Evolutionary conservation across 1,140 invertebrate genomes (phyloP).

Genomic region (Heliconius himera): DNA sequence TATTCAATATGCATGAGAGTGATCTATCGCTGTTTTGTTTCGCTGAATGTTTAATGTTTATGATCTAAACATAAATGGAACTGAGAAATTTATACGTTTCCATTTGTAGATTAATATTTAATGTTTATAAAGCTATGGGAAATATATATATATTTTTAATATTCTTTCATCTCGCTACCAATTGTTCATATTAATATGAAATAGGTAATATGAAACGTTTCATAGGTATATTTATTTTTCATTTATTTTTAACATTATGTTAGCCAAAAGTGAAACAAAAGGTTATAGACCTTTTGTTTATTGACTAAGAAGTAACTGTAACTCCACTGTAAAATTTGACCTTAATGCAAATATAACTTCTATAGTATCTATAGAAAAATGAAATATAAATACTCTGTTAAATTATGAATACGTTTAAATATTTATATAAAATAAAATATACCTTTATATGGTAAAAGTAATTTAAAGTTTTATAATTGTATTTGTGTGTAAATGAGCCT

Average conservation of each 20-base stretch:
- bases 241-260: too few species aligned
- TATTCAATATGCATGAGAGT: constrained; percentile 13
- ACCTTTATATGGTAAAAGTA: background rate
- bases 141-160: too few species aligned
- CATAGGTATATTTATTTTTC: too few species aligned
- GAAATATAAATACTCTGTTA: background rate
- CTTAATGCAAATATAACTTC: too few species aligned
- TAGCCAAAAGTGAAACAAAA: too few species aligned
- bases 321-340: too few species aligned
- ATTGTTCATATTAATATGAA: too few species aligned
- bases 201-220: too few species aligned
- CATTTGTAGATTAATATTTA: constrained; percentile 1
- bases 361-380: too few species aligned
- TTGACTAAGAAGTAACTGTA: too few species aligned
- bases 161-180: too few species aligned
- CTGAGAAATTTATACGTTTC: background rate
- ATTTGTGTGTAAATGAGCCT: background rate
- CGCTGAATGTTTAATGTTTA: constrained; percentile 8
- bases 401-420: background rate
- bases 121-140: background rate
- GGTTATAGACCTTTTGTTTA: too few species aligned
- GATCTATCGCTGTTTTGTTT: constrained; percentile 15
- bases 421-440: background rate
- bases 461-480: constrained; percentile 8
- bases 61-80: constrained; percentile 6